These are phyloP conservation scores for Eurypyga helias DNA, from an alignment of 2,113 vertebrate species.

Conservation along the genomic window DNA sequence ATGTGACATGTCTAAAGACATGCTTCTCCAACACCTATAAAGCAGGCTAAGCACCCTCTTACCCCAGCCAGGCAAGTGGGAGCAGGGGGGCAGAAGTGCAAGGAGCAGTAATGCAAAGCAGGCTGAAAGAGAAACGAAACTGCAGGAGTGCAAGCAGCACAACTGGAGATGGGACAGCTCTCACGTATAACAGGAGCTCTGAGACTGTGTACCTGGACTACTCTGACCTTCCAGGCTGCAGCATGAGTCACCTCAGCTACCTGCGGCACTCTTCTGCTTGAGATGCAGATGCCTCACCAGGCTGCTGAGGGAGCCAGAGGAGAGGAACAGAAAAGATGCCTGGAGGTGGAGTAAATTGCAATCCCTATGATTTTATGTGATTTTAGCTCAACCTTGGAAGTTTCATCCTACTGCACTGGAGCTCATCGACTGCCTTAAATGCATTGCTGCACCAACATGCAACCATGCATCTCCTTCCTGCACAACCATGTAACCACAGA, in stretches of 20 bases:
- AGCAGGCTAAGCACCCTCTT: background rate
- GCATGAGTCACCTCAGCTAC: background rate
- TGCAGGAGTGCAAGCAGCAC: background rate
- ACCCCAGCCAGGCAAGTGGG: background rate
- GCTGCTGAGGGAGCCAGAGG: background rate
- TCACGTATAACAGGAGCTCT: background rate
- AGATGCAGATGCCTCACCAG: background rate
- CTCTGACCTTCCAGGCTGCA: background rate
- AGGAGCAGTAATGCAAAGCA: background rate
- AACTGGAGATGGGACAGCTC: background rate
- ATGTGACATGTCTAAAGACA: rapidly evolving
- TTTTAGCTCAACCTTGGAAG: background rate
- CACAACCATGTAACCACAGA: background rate
- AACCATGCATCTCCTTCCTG: background rate
- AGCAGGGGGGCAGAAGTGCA: background rate
- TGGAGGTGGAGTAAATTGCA: background rate
- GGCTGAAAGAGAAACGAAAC: background rate
- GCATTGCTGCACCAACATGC: background rate
- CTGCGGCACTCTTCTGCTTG: background rate
- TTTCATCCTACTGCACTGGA: background rate
- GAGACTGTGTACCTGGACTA: background rate
- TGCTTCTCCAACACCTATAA: background rate
- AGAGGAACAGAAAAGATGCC: background rate
- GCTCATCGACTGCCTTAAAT: background rate
- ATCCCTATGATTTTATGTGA: background rate